These are phyloP conservation scores for Vulpes ferrilata DNA, from an alignment of 2,113 vertebrate genomes.

Conservation along the genomic window DNA sequence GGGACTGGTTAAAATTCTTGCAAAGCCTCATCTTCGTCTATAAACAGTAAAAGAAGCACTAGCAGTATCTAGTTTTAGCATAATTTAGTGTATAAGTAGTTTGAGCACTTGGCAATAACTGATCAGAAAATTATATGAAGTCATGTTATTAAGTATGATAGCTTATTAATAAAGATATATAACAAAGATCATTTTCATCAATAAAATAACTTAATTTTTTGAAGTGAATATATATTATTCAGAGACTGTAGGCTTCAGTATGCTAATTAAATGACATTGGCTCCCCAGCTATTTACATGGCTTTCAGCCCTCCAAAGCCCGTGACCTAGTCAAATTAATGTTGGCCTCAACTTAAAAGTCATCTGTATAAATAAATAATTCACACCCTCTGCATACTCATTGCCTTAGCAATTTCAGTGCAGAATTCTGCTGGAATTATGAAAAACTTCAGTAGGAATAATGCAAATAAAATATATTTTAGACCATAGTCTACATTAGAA, in stretches of 20 bases:
- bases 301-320: conserved; percentile 80
- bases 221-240: conserved; percentile 81
- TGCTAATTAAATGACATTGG: conserved; percentile 80
- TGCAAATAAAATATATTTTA: conserved; percentile 77
- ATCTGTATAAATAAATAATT: conserved; percentile 86
- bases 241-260: conserved; percentile 80
- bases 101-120: conserved; percentile 83
- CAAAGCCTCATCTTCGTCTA: neutral
- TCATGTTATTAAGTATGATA: conserved; percentile 75
- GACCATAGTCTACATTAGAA: conserved; percentile 63
- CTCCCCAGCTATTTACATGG: conserved; percentile 81
- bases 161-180: conserved; percentile 79
- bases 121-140: conserved; percentile 77
- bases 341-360: conserved; percentile 84
- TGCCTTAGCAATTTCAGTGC: conserved; percentile 75
- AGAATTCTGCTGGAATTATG: conserved; percentile 80
- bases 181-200: conserved; percentile 81
- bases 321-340: conserved; percentile 84
- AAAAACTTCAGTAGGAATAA: conserved; percentile 78
- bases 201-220: conserved; percentile 78
- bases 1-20: neutral
- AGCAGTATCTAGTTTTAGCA: conserved; percentile 69
- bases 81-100: conserved; percentile 79
- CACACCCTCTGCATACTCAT: conserved; percentile 67
- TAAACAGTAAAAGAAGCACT: conserved; percentile 38